Evolutionary conservation across 2,113 vertebrate genomes (phyloP).

Genomic region (Pseudolaguvia tuberculata): DNA sequence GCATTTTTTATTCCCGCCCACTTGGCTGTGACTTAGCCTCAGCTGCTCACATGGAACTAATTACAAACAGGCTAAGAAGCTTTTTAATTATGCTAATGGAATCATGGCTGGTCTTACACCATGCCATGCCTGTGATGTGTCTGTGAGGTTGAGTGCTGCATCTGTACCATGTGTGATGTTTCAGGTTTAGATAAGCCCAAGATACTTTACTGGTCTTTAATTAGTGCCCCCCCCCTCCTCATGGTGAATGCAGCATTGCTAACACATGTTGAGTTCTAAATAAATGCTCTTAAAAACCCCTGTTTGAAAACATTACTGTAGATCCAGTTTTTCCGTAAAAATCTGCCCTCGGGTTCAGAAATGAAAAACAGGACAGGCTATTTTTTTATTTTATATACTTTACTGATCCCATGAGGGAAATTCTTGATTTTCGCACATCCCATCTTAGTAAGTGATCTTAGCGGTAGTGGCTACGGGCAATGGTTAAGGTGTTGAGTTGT

Average conservation of each 20-base stretch:
- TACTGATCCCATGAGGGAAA: no score
- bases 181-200: slow-evolving; percentile 13
- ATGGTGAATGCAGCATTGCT: not conserved
- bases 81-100: slow-evolving; percentile 43
- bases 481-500: no score
- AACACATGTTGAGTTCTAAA: slow-evolving; percentile 2
- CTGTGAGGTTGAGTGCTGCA: slow-evolving; percentile 23
- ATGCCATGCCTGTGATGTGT: slow-evolving; percentile 10
- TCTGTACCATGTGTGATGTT: slow-evolving; percentile 11
- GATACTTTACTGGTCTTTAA: slow-evolving; percentile 19
- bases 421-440: no score
- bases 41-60: slow-evolving; percentile 32
- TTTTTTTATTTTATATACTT: no score
- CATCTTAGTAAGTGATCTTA: no score
- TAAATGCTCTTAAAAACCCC: not conserved
- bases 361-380: not conserved
- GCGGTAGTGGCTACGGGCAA: no score
- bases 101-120: slow-evolving; percentile 15
- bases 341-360: not conserved
- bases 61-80: slow-evolving; percentile 37
- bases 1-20: slow-evolving; percentile 9
- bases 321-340: not conserved
- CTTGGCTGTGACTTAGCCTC: slow-evolving; percentile 33
- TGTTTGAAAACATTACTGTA: not conserved
- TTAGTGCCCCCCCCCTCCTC: slow-evolving; percentile 1